Conservation (phyloP, 2,113 vertebrate species). For the Caretta caretta region DNA sequence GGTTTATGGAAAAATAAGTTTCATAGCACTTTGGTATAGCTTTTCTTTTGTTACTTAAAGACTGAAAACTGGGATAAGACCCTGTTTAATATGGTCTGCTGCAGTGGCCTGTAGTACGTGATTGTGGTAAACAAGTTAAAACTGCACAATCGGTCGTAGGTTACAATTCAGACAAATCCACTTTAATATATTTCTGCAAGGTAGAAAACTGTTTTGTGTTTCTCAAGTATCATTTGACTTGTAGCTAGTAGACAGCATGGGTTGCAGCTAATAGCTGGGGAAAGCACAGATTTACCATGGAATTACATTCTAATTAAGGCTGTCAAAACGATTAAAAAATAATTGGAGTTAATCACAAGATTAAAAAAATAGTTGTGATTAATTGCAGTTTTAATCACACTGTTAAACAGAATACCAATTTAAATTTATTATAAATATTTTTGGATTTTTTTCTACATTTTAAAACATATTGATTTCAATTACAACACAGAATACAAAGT, state of each 20-base stretch:
- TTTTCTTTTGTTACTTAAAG: background rate
- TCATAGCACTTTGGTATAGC: background rate
- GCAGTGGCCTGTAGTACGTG: background rate
- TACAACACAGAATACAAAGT: too few relatives aligned
- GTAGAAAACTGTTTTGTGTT: background rate
- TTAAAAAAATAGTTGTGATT: too few relatives aligned
- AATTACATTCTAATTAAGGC: background rate
- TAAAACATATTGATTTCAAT: too few relatives aligned
- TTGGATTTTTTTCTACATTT: too few relatives aligned
- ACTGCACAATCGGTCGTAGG: background rate
- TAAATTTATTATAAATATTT: too few relatives aligned
- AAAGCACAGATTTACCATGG: background rate
- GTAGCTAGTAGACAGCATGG: background rate
- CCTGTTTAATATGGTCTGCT: background rate
- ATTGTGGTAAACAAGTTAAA: background rate
- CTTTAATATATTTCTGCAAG: too few relatives aligned
- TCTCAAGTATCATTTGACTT: background rate
- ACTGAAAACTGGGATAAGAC: background rate
- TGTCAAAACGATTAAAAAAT: too few relatives aligned
- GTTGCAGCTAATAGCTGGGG: background rate
- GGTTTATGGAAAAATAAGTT: background rate
- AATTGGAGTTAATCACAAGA: too few relatives aligned
- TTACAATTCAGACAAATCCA: background rate
- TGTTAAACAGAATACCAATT: too few relatives aligned
- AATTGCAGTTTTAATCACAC: too few relatives aligned